These are phyloP conservation scores for Hylaeus anthracinus DNA, from an alignment of 1,140 invertebrate genomes.

Conservation along the genomic window DNA sequence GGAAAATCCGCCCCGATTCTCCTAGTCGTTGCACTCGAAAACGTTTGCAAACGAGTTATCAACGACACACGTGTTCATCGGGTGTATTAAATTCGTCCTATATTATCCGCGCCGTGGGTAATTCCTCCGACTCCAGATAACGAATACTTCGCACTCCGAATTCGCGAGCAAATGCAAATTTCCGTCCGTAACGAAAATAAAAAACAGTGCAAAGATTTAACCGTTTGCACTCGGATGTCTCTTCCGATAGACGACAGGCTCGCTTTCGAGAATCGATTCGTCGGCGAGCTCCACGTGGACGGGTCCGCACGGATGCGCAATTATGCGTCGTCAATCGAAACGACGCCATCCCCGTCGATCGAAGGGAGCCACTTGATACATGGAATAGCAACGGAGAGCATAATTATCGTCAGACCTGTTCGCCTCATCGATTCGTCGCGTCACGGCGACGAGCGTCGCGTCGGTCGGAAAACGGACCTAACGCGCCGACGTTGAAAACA, in stretches of 20 bases:
- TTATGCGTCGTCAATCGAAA: slow-evolving; percentile 40
- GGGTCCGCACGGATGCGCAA: slow-evolving; percentile 42
- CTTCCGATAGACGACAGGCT: too few relatives aligned
- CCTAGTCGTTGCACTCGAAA: neutral
- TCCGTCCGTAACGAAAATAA: too few relatives aligned
- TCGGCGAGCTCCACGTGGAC: slow-evolving; percentile 16
- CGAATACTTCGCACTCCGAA: too few relatives aligned
- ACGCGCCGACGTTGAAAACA: neutral
- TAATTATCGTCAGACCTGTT: slow-evolving; percentile 21
- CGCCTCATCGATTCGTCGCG: neutral
- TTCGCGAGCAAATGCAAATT: too few relatives aligned
- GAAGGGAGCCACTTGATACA: slow-evolving; percentile 18
- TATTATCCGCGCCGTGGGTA: too few relatives aligned
- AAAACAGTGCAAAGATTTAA: too few relatives aligned
- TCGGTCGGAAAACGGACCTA: neutral
- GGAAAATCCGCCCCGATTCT: neutral
- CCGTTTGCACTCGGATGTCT: too few relatives aligned
- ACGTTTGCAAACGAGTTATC: neutral
- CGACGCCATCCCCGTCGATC: slow-evolving; percentile 26
- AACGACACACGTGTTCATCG: too few relatives aligned
- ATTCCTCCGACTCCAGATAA: too few relatives aligned
- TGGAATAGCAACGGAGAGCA: neutral
- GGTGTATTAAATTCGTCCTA: too few relatives aligned
- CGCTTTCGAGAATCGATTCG: slow-evolving; percentile 31
- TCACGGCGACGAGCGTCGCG: neutral